Evolutionary conservation across 2,797 vertebrate species (phyloP).

Genomic region (Jordanella pulchra): DNA sequence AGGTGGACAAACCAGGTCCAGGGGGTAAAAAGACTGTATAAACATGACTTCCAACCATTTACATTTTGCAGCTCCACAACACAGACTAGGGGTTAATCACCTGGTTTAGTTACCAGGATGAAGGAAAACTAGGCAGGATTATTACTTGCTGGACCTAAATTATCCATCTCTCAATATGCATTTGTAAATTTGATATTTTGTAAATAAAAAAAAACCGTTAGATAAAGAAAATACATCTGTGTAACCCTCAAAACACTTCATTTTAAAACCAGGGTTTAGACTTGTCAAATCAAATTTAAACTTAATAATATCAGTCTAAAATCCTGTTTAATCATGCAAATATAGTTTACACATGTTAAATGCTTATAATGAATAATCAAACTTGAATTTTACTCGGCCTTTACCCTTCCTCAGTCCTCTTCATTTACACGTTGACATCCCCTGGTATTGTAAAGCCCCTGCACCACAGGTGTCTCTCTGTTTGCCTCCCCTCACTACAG

Average conservation of each 20-base stretch:
- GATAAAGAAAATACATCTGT: not conserved
- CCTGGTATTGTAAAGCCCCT: constrained; percentile 69
- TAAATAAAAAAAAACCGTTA: not conserved
- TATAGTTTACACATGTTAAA: constrained; percentile 89
- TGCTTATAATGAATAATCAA: constrained; percentile 84
- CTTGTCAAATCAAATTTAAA: not conserved
- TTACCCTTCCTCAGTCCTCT: constrained; percentile 38
- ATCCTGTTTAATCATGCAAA: constrained; percentile 92
- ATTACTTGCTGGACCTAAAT: too few species aligned
- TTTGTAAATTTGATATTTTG: too few species aligned
- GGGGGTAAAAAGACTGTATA: too few species aligned
- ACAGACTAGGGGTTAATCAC: too few species aligned
- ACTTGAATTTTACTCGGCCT: constrained; percentile 76
- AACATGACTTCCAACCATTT: too few species aligned
- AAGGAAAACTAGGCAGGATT: too few species aligned
- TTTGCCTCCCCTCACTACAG: constrained; percentile 83
- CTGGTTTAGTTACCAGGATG: too few species aligned
- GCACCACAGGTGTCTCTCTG: constrained; percentile 76
- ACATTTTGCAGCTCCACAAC: too few species aligned
- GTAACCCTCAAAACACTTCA: not conserved
- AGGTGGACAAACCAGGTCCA: too few species aligned
- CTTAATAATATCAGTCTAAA: constrained; percentile 27
- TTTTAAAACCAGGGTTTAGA: not conserved
- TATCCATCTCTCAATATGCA: too few species aligned
- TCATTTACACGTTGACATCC: constrained; percentile 24